Percentiles rank a stretch among this genome's conserved stretches.
Evolutionary conservation across 2,888 invertebrate genomes (phyloP).

Genomic region (Myathropa florea): DNA sequence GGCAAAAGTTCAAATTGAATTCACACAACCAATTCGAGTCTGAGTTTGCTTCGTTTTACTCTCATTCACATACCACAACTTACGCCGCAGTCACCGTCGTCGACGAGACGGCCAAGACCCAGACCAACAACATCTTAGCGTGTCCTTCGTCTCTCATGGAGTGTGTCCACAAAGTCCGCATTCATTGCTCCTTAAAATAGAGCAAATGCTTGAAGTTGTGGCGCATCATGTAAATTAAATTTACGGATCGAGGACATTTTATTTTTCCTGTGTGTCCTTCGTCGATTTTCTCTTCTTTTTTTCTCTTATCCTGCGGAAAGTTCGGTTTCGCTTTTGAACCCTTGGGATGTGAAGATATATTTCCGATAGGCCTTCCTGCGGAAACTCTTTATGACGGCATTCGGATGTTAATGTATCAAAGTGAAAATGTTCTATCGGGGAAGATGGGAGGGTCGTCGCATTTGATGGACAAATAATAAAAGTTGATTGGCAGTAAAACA

Average conservation of each 20-base stretch:
- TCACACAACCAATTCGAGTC: slow-evolving; percentile 64
- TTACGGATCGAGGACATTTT: slow-evolving; percentile 64
- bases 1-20: slow-evolving; percentile 69
- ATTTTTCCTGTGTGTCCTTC: neutral
- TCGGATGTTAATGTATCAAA: slow-evolving; percentile 69
- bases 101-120: neutral
- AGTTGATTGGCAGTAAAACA: slow-evolving; percentile 63
- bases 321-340: slow-evolving; percentile 57
- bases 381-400: slow-evolving; percentile 64
- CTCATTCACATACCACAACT: neutral
- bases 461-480: slow-evolving; percentile 64
- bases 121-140: slow-evolving; percentile 2
- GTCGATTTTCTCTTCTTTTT: neutral
- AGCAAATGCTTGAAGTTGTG: slow-evolving; percentile 50
- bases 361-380: slow-evolving; percentile 61
- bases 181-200: slow-evolving; percentile 40
- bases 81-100: neutral
- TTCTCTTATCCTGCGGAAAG: slow-evolving; percentile 50
- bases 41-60: slow-evolving; percentile 31
- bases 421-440: slow-evolving; percentile 53
- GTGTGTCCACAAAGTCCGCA: slow-evolving; percentile 24
- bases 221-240: slow-evolving; percentile 69
- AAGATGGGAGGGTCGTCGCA: slow-evolving; percentile 18
- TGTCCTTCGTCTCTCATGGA: neutral
- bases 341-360: slow-evolving; percentile 48